These are phyloP conservation scores for Lasaia peninsularis DNA, from an alignment of 1,140 invertebrate species.

Conservation along the genomic window DNA sequence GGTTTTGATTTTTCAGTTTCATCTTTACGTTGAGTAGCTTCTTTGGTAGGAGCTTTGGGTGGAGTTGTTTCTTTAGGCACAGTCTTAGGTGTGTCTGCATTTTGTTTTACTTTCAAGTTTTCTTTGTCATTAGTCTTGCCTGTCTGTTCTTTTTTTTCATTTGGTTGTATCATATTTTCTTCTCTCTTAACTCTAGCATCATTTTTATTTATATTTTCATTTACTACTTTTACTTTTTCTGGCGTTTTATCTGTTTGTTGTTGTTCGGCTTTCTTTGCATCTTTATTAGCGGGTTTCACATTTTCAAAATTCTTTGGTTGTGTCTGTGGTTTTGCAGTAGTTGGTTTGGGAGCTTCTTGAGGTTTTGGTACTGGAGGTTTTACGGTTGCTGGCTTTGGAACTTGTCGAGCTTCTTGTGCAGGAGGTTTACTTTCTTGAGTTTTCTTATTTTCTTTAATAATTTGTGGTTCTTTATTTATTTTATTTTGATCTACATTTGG, in stretches of 20 bases:
- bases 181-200: not conserved
- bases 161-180: conserved; percentile 4
- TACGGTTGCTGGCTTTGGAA: conserved; percentile 8
- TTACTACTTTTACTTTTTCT: not conserved
- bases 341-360: conserved; percentile 14
- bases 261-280: not conserved
- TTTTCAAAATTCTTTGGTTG: conserved; percentile 12
- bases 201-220: not conserved
- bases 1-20: conserved; percentile 13
- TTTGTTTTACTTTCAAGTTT: conserved; percentile 13
- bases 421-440: conserved; percentile 27
- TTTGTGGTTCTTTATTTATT: conserved; percentile 13
- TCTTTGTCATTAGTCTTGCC: not conserved
- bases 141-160: conserved; percentile 11
- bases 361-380: conserved; percentile 20
- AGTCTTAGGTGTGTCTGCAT: conserved; percentile 16
- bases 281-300: not conserved
- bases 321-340: conserved; percentile 15
- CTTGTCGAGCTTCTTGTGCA: conserved; percentile 18
- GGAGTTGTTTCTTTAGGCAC: conserved; percentile 1
- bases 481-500: not conserved
- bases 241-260: not conserved
- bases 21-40: not conserved
- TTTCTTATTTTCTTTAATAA: conserved; percentile 26
- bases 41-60: not conserved